phyloP scores from a whole-genome alignment of 53 echinoderm and acorn worm genomes.

The Apostichopus leukothele region DNA sequence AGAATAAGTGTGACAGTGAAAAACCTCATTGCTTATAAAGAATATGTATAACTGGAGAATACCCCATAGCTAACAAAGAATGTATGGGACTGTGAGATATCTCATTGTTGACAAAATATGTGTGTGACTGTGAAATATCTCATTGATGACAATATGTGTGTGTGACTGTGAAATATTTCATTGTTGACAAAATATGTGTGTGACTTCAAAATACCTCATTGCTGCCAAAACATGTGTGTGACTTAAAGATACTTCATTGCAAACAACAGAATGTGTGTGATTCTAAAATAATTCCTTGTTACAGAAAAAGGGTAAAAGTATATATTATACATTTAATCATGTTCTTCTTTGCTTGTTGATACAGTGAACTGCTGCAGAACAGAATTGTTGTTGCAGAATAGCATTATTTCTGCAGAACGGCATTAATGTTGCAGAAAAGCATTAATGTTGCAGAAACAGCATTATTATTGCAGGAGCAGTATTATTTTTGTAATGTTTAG shows the following conservation, averaged over 20 bases:
- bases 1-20: background rate
- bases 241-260: background rate
- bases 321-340: too few species aligned
- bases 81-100: background rate
- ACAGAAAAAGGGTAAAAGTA: background rate
- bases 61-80: background rate
- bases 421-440: too few species aligned
- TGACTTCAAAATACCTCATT: background rate
- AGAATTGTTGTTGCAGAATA: too few species aligned
- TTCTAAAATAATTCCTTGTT: background rate
- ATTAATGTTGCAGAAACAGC: too few species aligned
- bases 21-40: background rate
- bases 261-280: background rate
- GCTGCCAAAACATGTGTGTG: background rate
- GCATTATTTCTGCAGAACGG: too few species aligned
- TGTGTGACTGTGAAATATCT: background rate
- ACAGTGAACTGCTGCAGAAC: too few species aligned
- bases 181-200: background rate
- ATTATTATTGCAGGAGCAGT: too few species aligned
- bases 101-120: background rate
- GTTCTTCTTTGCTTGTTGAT: too few species aligned
- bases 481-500: too few species aligned
- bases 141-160: background rate
- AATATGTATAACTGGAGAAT: background rate
- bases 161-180: background rate